Conservation (phyloP, 2,797 vertebrate genomes). For the Eulemur rubriventer region DNA sequence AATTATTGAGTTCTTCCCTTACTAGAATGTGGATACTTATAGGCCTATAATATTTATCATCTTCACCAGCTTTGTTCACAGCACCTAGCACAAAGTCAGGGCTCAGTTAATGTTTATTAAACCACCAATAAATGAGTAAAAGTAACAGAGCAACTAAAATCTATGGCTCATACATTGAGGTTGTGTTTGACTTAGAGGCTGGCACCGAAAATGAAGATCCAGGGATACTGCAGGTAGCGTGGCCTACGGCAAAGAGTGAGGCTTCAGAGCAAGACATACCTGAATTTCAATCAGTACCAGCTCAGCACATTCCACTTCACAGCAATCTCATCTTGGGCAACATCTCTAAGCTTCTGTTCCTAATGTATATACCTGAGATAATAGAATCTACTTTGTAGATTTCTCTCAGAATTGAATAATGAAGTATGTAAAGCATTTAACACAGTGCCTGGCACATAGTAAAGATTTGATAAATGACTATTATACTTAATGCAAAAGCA, state of each 20-base stretch:
- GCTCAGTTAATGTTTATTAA: background rate
- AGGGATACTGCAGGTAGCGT: background rate
- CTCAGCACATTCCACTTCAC: background rate
- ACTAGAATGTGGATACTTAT: background rate
- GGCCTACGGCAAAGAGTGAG: background rate
- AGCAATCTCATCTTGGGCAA: background rate
- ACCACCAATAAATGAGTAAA: background rate
- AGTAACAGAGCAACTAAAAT: constrained; percentile 11
- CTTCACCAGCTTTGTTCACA: background rate
- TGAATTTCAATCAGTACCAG: background rate
- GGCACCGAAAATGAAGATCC: background rate
- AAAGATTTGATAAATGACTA: background rate
- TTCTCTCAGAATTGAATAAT: constrained; percentile 1
- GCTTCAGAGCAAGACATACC: background rate
- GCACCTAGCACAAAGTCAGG: background rate
- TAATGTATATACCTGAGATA: background rate
- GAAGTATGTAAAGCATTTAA: background rate
- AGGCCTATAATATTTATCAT: background rate
- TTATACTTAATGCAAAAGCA: background rate
- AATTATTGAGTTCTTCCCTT: background rate
- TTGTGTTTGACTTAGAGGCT: background rate
- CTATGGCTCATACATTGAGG: background rate
- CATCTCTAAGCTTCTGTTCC: background rate
- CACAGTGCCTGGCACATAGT: background rate
- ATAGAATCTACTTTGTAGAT: background rate